Conservation (phyloP, 2,113 vertebrate genomes). For the Elephas maximus region DNA sequence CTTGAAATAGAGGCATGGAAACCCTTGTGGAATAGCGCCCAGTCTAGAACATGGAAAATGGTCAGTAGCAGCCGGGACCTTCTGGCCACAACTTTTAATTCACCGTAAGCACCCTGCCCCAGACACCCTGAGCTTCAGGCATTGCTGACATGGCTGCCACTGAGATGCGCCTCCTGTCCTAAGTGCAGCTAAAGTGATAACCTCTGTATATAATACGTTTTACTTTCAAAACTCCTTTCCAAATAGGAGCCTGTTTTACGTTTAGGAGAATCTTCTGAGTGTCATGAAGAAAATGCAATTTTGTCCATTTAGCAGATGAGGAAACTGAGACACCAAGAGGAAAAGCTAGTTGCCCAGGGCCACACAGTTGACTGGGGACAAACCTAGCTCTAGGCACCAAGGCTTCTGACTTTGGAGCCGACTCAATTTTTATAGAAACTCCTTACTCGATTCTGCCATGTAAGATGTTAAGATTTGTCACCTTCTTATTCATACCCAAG, state of each 20-base stretch:
- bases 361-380: no score
- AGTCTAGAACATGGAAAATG: not conserved
- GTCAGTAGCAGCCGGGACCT: not conserved
- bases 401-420: not conserved
- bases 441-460: not conserved
- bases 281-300: not conserved
- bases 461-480: not conserved
- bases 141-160: not conserved
- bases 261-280: not conserved
- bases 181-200: not conserved
- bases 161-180: accelerated
- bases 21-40: not conserved
- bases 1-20: not conserved
- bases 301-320: not conserved
- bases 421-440: not conserved
- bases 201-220: not conserved
- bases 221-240: not conserved
- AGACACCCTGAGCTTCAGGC: not conserved
- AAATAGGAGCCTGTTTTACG: not conserved
- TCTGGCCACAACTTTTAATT: not conserved
- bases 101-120: no score
- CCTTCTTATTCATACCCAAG: not conserved
- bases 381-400: not conserved
- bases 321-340: not conserved
- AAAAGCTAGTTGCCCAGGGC: not conserved